phyloP scores from a whole-genome alignment of 2,797 vertebrate genomes.

The Myotis pilosus region DNA sequence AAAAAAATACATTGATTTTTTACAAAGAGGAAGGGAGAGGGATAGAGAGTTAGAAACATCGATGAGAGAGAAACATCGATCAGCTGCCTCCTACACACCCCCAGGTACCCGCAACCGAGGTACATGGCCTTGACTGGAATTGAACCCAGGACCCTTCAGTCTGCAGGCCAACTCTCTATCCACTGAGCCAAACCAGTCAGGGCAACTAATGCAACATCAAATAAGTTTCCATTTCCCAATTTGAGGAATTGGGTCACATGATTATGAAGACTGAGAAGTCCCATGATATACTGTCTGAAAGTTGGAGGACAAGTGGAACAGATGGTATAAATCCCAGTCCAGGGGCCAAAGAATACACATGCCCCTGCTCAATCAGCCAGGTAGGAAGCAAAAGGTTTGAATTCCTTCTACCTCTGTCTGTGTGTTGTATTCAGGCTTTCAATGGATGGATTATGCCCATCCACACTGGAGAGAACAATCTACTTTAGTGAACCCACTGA shows the following conservation, averaged over 20 bases:
- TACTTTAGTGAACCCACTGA: background rate
- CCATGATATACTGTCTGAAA: background rate
- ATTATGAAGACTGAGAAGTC: background rate
- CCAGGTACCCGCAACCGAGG: too few species aligned
- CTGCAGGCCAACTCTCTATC: too few species aligned
- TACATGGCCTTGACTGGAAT: too few species aligned
- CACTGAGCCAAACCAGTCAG: too few species aligned
- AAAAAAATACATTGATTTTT: background rate
- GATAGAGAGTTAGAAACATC: too few species aligned
- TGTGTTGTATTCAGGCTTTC: background rate
- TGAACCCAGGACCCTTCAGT: too few species aligned
- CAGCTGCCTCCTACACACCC: too few species aligned
- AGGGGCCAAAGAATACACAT: background rate
- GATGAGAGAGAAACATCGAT: too few species aligned
- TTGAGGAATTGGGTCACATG: background rate
- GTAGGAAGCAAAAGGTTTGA: background rate
- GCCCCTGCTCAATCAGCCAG: background rate
- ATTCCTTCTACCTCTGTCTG: background rate
- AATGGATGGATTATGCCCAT: background rate
- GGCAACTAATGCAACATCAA: background rate
- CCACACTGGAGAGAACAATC: background rate
- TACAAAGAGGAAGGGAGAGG: too few species aligned
- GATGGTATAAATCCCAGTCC: background rate
- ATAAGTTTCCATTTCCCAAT: background rate
- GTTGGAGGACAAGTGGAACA: background rate